Base-by-base conservation (phyloP, 2,888 invertebrate genomes). In the Epinotia demarniana region DNA sequence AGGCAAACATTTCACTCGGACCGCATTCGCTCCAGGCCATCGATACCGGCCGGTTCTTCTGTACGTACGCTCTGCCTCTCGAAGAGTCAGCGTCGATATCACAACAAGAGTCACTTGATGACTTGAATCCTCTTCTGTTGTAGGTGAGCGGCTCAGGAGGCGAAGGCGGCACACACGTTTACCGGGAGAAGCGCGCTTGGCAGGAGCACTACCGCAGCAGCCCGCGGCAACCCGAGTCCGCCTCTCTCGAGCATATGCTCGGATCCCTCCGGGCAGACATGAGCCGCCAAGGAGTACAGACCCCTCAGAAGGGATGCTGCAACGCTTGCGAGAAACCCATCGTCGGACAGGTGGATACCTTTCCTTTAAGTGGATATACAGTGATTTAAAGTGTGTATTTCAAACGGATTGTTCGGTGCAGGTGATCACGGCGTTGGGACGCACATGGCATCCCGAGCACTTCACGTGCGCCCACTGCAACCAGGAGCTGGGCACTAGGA, bases 361-460 rank as follows among this genome's bases (percentile, higher is more conserved):
- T 18, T 60, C 6, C 69, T 19, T 57, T 6, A 74, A 76, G 63
- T 73, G 72, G 12, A 68, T 60, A 75, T 72, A 69, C n/a, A 61
- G 78, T 71, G 79, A 72, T 49, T 23, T 3, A 13, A 23, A 71
- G 68, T 70, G 68, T 67, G 13, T 62, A 16, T 78, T 79, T 79
- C 77, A 71, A 77, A 77, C 79, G 75, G 81, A 81, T 86, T 84
- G 75, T 86, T 81, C 85, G 84, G 80, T 80, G 77, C 90, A 94
- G 94, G 97, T 99, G 83, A 98, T 98, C 89, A 99, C 99, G 79
- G 99, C 99, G 23, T 90, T 99, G 90, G 99, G 99, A 73, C 98
- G 98, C 92, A 99, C 99, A 79, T 99, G 99, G 99, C 99, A 99
- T 92, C 99, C 99, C 64, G 99, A 99, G 94, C 99, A 99, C 93